phyloP scores from a whole-genome alignment of 2,888 invertebrate species.

The Xestia sexstrigata region DNA sequence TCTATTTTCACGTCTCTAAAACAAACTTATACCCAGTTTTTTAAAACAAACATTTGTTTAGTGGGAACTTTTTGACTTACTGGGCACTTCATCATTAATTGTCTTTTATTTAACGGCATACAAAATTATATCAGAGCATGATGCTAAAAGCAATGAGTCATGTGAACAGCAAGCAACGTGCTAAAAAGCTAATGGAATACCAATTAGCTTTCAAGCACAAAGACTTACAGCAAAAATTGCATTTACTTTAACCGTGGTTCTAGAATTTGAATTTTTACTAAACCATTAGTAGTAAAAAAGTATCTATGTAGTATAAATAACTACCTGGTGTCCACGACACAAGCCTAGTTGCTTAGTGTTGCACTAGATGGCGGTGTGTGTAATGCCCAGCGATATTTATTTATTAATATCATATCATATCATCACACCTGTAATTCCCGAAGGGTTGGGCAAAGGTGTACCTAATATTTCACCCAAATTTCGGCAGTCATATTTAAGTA shows the following conservation, averaged over 20 bases:
- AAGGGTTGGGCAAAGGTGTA: no score
- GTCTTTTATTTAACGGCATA: neutral
- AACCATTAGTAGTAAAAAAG: no score
- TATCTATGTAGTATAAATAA: no score
- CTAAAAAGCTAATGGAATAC: conserved; percentile 40
- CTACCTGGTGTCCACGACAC: no score
- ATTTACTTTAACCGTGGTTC: neutral
- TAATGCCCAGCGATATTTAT: no score
- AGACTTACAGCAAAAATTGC: neutral
- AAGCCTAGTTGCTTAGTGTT: no score
- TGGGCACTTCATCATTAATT: no score
- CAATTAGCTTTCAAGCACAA: conserved; percentile 29
- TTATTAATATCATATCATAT: neutral
- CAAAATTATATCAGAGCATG: neutral
- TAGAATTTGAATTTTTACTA: neutral
- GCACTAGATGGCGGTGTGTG: no score
- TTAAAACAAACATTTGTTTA: neutral
- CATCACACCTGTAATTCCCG: neutral
- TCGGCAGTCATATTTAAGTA: neutral
- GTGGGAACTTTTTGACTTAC: neutral
- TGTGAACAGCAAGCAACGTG: conserved; percentile 1
- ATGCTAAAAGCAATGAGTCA: conserved; percentile 5
- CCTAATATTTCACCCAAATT: neutral
- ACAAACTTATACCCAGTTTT: neutral
- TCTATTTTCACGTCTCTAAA: neutral